Evolutionary conservation across 2,113 vertebrate genomes (phyloP), one percentile per base, ranked within the genome.

Genomic region (Gymnarchus niloticus): DNA sequence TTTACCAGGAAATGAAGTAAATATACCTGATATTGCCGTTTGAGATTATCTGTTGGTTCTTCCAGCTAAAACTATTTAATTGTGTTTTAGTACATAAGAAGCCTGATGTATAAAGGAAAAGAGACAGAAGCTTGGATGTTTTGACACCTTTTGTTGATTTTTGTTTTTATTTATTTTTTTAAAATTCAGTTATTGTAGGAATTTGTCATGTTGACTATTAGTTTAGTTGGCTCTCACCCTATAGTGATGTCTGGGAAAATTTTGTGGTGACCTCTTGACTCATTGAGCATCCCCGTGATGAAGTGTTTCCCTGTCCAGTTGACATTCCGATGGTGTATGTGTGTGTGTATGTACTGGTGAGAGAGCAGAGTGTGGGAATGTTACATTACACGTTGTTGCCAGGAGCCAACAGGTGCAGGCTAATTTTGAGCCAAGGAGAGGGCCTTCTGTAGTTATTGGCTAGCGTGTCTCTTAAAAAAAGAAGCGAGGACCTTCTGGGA

Each of bases 401-500:
- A 48, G 49, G 4, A 10, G 7, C 80, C 28, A 54, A 82, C 80
- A 82, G 80, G 80, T 82, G 80, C 80, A 56, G 51, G 80, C 80
- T 82, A 82, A 82, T 54, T 82, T 82, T 52, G 80, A 54, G 80
- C 51, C 51, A 33, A 82, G 80, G 80, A 82, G 21, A 5, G 51
- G 51, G 80, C 51, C 51, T 54, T 82, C 49, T 7, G 49, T 33
- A 82, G 80, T 37, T n/a, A 82, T 54, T 82, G 80, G 80, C 51
- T 56, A 33, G 51, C 80, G 5, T 14, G 51, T 56, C 48, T 33
- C 76, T 78, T 78, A 78, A 48, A 78, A 78, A 78, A 78, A 78
- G 44, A 37, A 6, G 3, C 44, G 1, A 51, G 25, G n/a, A 9
- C 46, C 41, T 81, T 49, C 23, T 33, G 78, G 6, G 44, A n/a